Conservation (phyloP, 1,140 invertebrate genomes). For the Heliconius hewitsoni region DNA sequence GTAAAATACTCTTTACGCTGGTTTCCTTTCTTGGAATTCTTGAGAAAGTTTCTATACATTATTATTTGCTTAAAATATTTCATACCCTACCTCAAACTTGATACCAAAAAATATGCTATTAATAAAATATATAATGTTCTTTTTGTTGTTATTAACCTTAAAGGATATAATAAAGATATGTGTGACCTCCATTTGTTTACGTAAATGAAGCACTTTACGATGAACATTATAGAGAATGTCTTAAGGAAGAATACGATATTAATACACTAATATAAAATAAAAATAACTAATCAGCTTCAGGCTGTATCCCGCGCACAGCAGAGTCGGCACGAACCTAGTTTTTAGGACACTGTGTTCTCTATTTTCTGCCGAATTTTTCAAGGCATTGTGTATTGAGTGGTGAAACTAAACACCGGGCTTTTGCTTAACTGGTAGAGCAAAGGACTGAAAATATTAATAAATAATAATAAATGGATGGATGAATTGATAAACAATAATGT, state of each 20-base stretch:
- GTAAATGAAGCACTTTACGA: not conserved
- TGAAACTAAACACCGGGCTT: too few relatives aligned
- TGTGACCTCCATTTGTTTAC: constrained; percentile 2
- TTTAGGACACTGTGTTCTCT: too few relatives aligned
- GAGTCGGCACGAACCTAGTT: too few relatives aligned
- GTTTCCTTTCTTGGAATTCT: constrained; percentile 36
- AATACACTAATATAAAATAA: too few relatives aligned
- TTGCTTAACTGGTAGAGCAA: too few relatives aligned
- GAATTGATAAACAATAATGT: too few relatives aligned
- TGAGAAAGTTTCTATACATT: constrained; percentile 29
- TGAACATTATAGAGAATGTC: not conserved
- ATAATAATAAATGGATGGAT: not conserved
- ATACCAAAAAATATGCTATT: not conserved
- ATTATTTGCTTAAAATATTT: not conserved
- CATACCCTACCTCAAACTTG: not conserved
- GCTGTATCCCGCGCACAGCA: too few relatives aligned
- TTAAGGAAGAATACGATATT: not conserved
- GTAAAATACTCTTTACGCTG: constrained; percentile 27
- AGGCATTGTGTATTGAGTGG: too few relatives aligned
- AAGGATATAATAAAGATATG: not conserved
- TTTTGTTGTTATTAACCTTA: not conserved
- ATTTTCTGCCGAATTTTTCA: too few relatives aligned
- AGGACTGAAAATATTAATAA: not conserved
- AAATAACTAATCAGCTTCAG: too few relatives aligned
- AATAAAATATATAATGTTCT: not conserved